Conservation (phyloP, 2,797 vertebrate genomes). For the Urocyon cinereoargenteus region DNA sequence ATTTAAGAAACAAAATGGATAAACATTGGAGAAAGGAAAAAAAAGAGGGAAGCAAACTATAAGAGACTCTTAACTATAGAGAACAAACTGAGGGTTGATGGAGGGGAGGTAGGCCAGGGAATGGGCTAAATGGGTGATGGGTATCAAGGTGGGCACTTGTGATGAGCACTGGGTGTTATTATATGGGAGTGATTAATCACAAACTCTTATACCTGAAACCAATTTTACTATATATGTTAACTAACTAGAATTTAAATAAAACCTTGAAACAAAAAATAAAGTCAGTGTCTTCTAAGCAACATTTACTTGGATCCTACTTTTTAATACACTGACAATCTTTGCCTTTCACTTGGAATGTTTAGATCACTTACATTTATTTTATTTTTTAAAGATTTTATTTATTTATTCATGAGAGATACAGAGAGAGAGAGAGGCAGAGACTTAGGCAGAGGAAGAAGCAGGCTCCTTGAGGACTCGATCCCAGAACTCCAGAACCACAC, state of each 20-base stretch:
- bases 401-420: no score
- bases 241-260: not conserved
- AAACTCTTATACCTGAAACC: not conserved
- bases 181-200: not conserved
- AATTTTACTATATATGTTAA: not conserved
- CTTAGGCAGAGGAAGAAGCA: no score
- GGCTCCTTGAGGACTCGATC: no score
- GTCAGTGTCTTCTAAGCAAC: not conserved
- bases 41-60: not conserved
- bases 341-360: not conserved
- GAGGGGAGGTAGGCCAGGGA: not conserved
- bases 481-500: no score
- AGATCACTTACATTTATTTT: not conserved
- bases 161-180: not conserved
- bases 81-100: not conserved
- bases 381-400: no score
- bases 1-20: not conserved
- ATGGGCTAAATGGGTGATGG: not conserved
- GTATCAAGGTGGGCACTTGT: not conserved
- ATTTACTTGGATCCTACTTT: not conserved
- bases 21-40: not conserved
- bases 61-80: not conserved
- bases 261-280: not conserved
- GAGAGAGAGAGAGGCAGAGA: no score
- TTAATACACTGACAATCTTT: not conserved